Evolutionary conservation across 2,113 vertebrate species (phyloP).

Genomic region (Spizaetus ornatus): DNA sequence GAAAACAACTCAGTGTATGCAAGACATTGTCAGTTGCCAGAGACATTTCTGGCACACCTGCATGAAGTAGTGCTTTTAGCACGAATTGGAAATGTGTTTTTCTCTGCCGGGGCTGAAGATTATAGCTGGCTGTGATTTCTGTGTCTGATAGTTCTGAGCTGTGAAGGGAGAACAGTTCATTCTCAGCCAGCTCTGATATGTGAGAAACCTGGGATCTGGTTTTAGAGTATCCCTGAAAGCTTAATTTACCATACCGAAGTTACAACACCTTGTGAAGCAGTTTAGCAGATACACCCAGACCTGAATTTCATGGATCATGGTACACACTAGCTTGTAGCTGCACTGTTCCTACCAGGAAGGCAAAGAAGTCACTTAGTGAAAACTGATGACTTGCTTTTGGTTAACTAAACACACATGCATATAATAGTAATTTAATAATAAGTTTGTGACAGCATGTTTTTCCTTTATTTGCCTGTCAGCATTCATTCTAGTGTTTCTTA

Average conservation of each 20-base stretch:
- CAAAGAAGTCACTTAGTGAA: background rate
- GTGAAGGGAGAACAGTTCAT: slow-evolving; percentile 28
- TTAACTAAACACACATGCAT: background rate
- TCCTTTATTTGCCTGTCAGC: background rate
- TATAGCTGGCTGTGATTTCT: slow-evolving; percentile 24
- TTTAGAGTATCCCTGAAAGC: background rate
- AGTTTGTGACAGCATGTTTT: background rate
- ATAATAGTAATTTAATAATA: background rate
- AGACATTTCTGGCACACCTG: background rate
- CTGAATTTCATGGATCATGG: background rate
- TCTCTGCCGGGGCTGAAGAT: background rate
- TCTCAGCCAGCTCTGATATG: background rate
- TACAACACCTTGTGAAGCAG: background rate
- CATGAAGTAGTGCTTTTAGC: background rate
- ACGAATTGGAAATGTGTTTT: background rate
- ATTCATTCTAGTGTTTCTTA: background rate
- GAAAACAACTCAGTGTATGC: background rate
- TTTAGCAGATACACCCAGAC: background rate
- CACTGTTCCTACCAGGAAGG: background rate
- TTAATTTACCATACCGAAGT: background rate
- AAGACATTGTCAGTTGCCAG: background rate
- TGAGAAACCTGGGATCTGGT: slow-evolving; percentile 24
- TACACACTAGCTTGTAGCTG: background rate
- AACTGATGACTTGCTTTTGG: background rate
- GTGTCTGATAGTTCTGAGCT: background rate